Base-by-base conservation (phyloP, 2,113 vertebrate genomes). In the Nothocercus julius region DNA sequence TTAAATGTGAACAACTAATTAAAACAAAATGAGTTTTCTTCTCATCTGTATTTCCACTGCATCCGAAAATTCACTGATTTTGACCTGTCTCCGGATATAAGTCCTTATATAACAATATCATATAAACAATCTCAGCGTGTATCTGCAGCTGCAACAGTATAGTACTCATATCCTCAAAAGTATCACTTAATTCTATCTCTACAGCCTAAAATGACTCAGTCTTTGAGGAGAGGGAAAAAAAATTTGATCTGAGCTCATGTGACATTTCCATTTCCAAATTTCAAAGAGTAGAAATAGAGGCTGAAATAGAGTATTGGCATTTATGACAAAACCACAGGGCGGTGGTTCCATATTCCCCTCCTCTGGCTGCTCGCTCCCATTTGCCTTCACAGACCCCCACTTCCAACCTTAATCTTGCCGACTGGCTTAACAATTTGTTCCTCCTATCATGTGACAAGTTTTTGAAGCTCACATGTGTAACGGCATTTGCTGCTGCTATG, bases 401-500 rank as follows among this genome's bases (percentile, higher is more conserved):
- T 96, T 97, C 96, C 96, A 95, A 93, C 80, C 80, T 91, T 75
- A 85, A 88, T 90, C 87, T 89, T 90, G 87, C 95, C 92, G 90
- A 94, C 82, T 85, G 87, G 85, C 82, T 95, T 90, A 90, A 87
- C 95, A 96, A 97, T 97, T 97, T 96, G 96, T 96, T 96, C 89
- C 93, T 95, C 81, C 72, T 97, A 97, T 97, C 97, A 94, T 93
- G 95, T 97, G 95, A 95, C 95, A 91, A 89, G 89, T 82, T 95
- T 95, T 85, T 96, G 95, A 96, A 95, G 88, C 85, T 96, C 94
- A 92, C 85, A 95, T 96, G 85, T 87, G 67, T 91, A 96, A 94
- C 78, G 72, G 80, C 82, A 93, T 93, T 95, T 92, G 87, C 90
- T 95, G 92, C 89, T 89, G 80, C 85, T 89, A 94, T 25, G 17